A percentile compares a stretch with the other conserved stretches of the same genome.
These are phyloP conservation scores for Drosophila algonquin DNA, from an alignment of 2,888 invertebrate genomes.

Conservation along the genomic window DNA sequence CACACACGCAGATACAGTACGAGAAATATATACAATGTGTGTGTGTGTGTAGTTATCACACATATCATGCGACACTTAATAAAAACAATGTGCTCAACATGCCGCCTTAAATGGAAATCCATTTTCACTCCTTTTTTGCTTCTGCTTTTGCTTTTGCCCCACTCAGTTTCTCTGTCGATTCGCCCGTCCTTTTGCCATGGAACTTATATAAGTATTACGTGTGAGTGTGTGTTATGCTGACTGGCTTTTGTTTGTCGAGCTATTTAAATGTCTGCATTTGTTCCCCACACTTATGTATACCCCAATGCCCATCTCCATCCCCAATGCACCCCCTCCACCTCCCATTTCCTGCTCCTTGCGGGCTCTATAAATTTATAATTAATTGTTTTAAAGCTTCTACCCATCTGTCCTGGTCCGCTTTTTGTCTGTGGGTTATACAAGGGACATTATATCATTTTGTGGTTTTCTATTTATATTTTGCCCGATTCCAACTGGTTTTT, in stretches of 20 bases:
- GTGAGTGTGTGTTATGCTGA: neutral
- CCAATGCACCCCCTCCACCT: neutral
- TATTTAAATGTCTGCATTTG: constrained; percentile 73
- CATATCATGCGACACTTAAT: constrained; percentile 82
- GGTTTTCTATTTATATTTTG: constrained; percentile 53
- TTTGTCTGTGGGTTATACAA: constrained; percentile 31
- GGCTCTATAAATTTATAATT: constrained; percentile 66
- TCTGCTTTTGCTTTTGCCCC: constrained; percentile 31
- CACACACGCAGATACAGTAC: neutral
- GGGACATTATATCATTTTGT: constrained; percentile 62
- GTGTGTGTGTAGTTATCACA: constrained; percentile 30
- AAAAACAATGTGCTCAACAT: constrained; percentile 82
- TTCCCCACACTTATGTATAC: constrained; percentile 4
- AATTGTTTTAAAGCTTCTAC: constrained; percentile 72
- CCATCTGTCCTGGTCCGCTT: constrained; percentile 24
- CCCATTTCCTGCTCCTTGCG: constrained; percentile 1
- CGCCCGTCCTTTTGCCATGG: neutral
- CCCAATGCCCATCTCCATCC: neutral
- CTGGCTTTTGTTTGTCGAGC: constrained; percentile 52
- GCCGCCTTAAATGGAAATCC: constrained; percentile 81
- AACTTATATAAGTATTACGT: constrained; percentile 10
- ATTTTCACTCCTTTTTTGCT: constrained; percentile 67
- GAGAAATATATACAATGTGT: neutral
- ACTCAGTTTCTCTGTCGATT: constrained; percentile 14
- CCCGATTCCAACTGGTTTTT: constrained; percentile 27